These are phyloP conservation scores for Diaperis boleti DNA, from an alignment of 2,888 invertebrate species.

Conservation along the genomic window DNA sequence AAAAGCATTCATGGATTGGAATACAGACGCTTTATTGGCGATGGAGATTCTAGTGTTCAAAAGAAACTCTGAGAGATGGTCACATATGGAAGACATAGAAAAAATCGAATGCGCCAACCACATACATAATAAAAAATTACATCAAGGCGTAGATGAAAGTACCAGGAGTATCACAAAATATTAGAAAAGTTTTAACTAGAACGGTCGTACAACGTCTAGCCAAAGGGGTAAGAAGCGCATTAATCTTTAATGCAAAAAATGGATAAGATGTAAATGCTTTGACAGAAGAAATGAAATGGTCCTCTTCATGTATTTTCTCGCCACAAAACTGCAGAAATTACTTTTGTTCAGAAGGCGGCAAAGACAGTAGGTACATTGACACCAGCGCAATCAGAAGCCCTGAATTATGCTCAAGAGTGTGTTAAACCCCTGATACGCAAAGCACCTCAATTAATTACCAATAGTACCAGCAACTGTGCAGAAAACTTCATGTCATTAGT, in stretches of 20 bases:
- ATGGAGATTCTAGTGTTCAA: conserved; percentile 47
- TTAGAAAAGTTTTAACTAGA: background rate
- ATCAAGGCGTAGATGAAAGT: background rate
- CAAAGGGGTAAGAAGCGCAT: background rate
- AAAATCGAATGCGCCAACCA: conserved; percentile 3
- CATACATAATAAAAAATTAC: background rate
- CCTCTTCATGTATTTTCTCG: conserved; percentile 11
- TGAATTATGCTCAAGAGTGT: conserved; percentile 12
- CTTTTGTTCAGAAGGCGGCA: background rate
- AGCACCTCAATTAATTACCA: conserved; percentile 10
- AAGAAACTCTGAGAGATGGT: conserved; percentile 44
- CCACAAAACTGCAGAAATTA: conserved; percentile 18
- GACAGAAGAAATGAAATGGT: conserved; percentile 15
- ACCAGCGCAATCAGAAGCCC: no score
- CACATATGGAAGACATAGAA: conserved; percentile 42
- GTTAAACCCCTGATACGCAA: conserved; percentile 10
- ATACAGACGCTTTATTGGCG: conserved; percentile 42
- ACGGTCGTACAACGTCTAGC: background rate
- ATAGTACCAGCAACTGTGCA: conserved; percentile 18
- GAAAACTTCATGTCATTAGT: conserved; percentile 15
- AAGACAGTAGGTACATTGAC: background rate
- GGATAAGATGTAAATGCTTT: background rate
- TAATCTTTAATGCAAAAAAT: background rate
- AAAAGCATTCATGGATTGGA: conserved; percentile 40
- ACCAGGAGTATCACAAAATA: background rate